Base-by-base conservation (phyloP, 2,888 invertebrate genomes). In the Coenonympha glycerion region DNA sequence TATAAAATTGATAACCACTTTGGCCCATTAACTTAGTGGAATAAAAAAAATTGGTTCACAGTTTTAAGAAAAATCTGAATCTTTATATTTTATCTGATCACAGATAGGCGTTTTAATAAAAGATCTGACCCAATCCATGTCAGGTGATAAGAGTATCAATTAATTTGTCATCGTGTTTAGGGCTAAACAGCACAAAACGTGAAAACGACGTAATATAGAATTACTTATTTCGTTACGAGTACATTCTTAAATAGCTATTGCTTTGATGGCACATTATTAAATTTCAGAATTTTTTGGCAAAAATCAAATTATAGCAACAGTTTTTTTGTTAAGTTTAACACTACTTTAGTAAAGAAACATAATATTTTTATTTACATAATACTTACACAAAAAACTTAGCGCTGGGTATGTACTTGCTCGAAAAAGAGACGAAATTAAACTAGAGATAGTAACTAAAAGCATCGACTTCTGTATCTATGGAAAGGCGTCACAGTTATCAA, bases 401-500 rank as follows among this genome's bases (percentile, higher is more conserved):
- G 39, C 30, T 16, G 6, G 3, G 11, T 31, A 15, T 42, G 21
- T 8, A 19, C 8, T 0, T 11, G 8, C 5, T 31, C 11, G 31
- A 11, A 16, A n/a, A 6, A 8, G 24, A 9, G 62, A 71, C 69
- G 78, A 74, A 76, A 76, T 77, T 76, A 76, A 77, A 73, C 65
- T 64, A 60, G 53, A 71, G 84, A 84, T 82, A 83, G 61, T 59
- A 59, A 57, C 73, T 84, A 80, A 84, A 82, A 84, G 82, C 83
- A 73, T 83, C 66, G 72, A 71, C 81, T 83, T 75, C 81, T 77
- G 80, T 80, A 79, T 81, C 84, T 66, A 41, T 49, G 57, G 59
- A 54, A 62, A 77, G 82, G 82, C 76, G 83, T 83, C 83, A 76
- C 68, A 69, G 69, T 71, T 83, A 84, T 84, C 81, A 63, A 79